A percentile compares a stretch with the other conserved stretches of the same genome.
Evolutionary conservation across 2,888 invertebrate genomes (phyloP).

Genomic region (Miltochrista miniata): DNA sequence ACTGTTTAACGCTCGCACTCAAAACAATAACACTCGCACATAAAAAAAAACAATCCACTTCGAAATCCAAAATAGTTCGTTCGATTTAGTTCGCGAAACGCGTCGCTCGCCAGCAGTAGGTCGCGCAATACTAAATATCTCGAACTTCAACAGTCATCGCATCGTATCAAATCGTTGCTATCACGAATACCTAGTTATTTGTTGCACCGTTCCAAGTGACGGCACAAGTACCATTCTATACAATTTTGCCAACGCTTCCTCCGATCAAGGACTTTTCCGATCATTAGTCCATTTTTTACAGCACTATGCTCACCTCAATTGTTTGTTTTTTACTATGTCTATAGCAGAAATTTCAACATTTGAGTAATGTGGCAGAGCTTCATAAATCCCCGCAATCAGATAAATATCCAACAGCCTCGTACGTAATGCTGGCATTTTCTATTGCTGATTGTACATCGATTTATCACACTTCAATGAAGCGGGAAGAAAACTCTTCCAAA

Average conservation of each 20-base stretch:
- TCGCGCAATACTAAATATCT: slow-evolving; percentile 68
- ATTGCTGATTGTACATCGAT: too few relatives aligned
- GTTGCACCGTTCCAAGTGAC: slow-evolving; percentile 38
- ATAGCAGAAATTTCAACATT: background rate
- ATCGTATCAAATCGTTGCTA: slow-evolving; percentile 58
- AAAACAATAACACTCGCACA: slow-evolving; percentile 56
- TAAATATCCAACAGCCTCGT: too few relatives aligned
- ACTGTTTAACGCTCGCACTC: slow-evolving; percentile 16
- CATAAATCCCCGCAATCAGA: too few relatives aligned
- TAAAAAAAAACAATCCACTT: slow-evolving; percentile 36
- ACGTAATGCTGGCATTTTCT: too few relatives aligned
- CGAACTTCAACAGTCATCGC: slow-evolving; percentile 54
- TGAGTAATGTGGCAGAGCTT: too few relatives aligned
- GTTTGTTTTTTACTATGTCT: background rate
- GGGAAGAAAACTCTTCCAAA: too few relatives aligned
- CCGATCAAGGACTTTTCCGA: slow-evolving; percentile 25
- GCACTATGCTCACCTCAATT: too few relatives aligned
- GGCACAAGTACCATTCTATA: slow-evolving; percentile 24
- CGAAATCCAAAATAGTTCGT: slow-evolving; percentile 52
- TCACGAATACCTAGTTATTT: slow-evolving; percentile 36
- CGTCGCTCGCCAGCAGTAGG: slow-evolving; percentile 67
- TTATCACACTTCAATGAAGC: too few relatives aligned
- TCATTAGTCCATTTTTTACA: background rate
- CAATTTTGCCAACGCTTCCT: slow-evolving; percentile 37
- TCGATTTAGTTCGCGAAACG: slow-evolving; percentile 52